Evolutionary conservation across 2,113 vertebrate species (phyloP).

Genomic region (Bathybates hornii): DNA sequence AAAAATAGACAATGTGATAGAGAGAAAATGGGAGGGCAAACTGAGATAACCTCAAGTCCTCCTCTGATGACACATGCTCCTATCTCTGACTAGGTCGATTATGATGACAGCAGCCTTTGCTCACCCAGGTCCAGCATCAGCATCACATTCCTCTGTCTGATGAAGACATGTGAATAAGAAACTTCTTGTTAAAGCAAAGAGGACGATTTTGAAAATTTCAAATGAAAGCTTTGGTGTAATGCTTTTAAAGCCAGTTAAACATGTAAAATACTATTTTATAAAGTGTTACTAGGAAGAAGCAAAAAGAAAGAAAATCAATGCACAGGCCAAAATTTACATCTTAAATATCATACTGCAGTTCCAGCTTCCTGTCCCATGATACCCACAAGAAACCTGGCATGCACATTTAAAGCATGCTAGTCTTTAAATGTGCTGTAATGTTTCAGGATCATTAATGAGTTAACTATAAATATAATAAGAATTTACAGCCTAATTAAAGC

Average conservation of each 20-base stretch:
- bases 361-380: not conserved
- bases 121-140: not conserved
- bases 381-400: not conserved
- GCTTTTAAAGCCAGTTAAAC: not conserved
- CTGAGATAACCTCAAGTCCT: slow-evolving; percentile 30
- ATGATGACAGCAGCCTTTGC: slow-evolving; percentile 26
- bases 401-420: not conserved
- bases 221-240: not conserved
- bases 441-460: not conserved
- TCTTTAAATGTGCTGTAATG: not conserved
- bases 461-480: not conserved
- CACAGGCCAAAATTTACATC: not conserved
- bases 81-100: slow-evolving; percentile 21
- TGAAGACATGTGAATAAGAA: not conserved
- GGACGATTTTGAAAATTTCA: not conserved
- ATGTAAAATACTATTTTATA: not conserved
- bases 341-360: not conserved
- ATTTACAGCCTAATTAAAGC: not conserved
- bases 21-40: slow-evolving; percentile 20
- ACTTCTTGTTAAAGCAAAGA: not conserved
- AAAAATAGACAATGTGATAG: not conserved
- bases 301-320: not conserved
- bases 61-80: slow-evolving; percentile 33
- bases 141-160: not conserved
- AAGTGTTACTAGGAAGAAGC: not conserved